A percentile compares a stretch with the other conserved stretches of the same genome.
These are phyloP conservation scores for Takifugu flavidus DNA, from an alignment of 2,113 vertebrate genomes.

Conservation along the genomic window DNA sequence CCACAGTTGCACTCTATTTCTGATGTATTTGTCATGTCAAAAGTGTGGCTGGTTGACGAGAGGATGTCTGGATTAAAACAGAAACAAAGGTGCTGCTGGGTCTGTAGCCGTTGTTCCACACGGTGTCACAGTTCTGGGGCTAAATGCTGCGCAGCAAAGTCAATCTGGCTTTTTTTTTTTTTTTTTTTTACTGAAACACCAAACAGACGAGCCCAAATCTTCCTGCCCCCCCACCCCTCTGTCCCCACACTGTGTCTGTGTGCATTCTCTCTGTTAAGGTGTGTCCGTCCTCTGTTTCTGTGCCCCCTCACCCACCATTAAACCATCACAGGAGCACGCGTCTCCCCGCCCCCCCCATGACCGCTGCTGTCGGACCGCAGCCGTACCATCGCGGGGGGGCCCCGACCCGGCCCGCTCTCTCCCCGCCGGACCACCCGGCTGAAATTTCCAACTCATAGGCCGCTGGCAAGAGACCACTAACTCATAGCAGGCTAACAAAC, in stretches of 20 bases:
- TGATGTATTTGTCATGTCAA: slow-evolving; percentile 51
- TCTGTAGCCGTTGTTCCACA: slow-evolving; percentile 20
- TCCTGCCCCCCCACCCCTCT: slow-evolving; percentile 33
- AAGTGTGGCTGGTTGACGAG: slow-evolving; percentile 44
- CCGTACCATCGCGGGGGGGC: slow-evolving; percentile 13
- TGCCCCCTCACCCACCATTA: slow-evolving; percentile 55
- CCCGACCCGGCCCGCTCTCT: slow-evolving; percentile 9
- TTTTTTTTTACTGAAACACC: not conserved
- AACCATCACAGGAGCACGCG: slow-evolving; percentile 50
- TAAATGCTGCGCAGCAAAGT: slow-evolving; percentile 11
- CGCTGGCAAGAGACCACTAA: slow-evolving; percentile 55
- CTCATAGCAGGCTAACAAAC: slow-evolving; percentile 66
- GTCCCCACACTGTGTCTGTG: slow-evolving; percentile 62
- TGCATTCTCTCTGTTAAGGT: slow-evolving; percentile 63
- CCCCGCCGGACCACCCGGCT: slow-evolving; percentile 26
- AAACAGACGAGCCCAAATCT: slow-evolving; percentile 40
- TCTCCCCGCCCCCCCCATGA: slow-evolving; percentile 2
- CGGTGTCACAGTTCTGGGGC: slow-evolving; percentile 12
- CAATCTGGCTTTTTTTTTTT: not conserved
- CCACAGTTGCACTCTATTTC: slow-evolving; percentile 60
- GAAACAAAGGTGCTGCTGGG: slow-evolving; percentile 19
- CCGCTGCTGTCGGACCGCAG: slow-evolving; percentile 27
- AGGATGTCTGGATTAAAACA: slow-evolving; percentile 7
- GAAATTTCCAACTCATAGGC: slow-evolving; percentile 29
- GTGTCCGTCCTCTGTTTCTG: slow-evolving; percentile 67